Evolutionary conservation across 1,140 invertebrate genomes (phyloP), one percentile per base, ranked within the genome.

Genomic region (Gonatopus flavifemur): DNA sequence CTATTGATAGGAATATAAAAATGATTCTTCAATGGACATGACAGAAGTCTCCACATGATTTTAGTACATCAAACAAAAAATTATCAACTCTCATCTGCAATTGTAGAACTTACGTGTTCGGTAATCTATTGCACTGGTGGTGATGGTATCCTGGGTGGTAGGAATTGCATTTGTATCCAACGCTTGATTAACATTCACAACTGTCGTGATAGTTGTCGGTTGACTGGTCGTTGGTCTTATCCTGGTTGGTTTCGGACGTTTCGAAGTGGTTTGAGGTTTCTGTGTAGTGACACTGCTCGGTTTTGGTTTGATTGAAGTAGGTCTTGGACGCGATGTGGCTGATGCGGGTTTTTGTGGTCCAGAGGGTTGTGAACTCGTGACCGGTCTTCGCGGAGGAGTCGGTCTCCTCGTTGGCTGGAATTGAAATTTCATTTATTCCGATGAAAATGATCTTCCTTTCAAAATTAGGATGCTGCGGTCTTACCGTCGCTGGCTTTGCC

Each of bases 281-380:
- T 68, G 76, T 1, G 74, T 79, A 0, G 72, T 72, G 3, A 12
- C 46, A 1, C 62, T 57, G 8, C 61, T 71, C 3, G 76, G 69
- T 30, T 71, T 77, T 16, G 72, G 54, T 46, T 52, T 76, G 7
- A 58, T 38, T 1, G 74, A 72, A 20, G 74, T 72, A 7, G 54
- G 49, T 62, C 58, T 54, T 28, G 54, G 47, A 42, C 60, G 60
- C 4, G 30, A 31, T n/a, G n/a, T 28, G 55, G 32, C 15, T 33
- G 10, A 9, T 33, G 42, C 49, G 1, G 81, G 81, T 37, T 73
- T 79, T 49, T 77, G 79, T 5, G 80, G 78, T 3, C 77, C 71
- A 1, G 77, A 62, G 1, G 80, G 77, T 35, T 69, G 77, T 20
- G 68, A 13, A 7, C 50, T 52, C n/a, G 45, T 48, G 0, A n/a